Conservation (phyloP, 2,797 vertebrate genomes). For the Eleutherodactylus coqui region DNA sequence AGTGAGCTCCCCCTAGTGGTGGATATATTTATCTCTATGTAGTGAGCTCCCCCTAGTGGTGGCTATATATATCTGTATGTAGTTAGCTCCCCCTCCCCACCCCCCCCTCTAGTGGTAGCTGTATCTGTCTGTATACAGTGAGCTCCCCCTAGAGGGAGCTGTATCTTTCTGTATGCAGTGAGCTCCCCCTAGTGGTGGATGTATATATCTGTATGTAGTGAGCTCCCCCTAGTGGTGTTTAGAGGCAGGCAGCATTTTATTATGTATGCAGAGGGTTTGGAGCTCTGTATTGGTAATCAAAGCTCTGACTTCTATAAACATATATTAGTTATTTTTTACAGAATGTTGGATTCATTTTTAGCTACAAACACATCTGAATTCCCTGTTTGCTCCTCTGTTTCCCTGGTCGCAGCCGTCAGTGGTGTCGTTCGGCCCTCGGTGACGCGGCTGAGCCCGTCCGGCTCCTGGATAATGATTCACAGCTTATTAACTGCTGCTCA, state of each 20-base stretch:
- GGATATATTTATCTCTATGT: too few species aligned
- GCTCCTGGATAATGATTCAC: constrained; percentile 67
- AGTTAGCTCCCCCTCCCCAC: too few species aligned
- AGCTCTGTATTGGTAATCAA: neutral
- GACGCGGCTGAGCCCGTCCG: neutral
- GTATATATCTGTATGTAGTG: neutral
- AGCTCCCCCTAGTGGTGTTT: neutral
- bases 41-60: too few species aligned
- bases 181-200: neutral
- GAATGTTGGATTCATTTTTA: neutral
- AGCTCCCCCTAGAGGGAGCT: too few species aligned
- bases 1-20: too few species aligned
- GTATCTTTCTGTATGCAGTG: too few species aligned
- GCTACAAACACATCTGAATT: neutral
- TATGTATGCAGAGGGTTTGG: neutral
- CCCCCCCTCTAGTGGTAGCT: too few species aligned
- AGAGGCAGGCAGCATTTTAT: neutral
- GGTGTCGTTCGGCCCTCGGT: neutral
- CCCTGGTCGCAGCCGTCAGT: neutral
- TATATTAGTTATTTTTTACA: neutral
- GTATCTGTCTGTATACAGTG: too few species aligned
- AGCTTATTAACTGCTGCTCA: constrained; percentile 69
- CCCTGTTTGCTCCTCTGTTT: too few species aligned
- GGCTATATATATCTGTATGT: too few species aligned
- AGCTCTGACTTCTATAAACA: neutral